Evolutionary conservation across 2,888 invertebrate genomes (phyloP).

Genomic region (Ichneumoninae sp.): DNA sequence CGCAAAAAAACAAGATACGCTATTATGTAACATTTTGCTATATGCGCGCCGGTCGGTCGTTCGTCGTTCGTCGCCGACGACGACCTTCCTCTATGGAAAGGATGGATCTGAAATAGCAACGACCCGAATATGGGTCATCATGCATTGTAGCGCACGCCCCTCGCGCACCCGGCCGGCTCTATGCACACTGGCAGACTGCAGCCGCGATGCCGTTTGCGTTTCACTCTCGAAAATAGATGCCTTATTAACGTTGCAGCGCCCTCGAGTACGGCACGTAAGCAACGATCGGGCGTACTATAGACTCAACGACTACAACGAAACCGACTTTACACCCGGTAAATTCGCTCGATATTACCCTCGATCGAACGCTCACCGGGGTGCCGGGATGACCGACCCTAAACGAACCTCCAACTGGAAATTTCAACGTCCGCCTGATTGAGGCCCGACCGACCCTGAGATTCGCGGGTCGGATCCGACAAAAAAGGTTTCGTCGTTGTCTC

Average conservation of each 20-base stretch:
- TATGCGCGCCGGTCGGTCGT: constrained; percentile 40
- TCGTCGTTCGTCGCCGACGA: constrained; percentile 70
- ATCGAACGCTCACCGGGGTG: constrained; percentile 7
- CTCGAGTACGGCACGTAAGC: constrained; percentile 27
- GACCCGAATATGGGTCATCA: constrained; percentile 85
- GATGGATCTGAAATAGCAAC: constrained; percentile 85
- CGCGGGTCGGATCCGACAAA: too few relatives aligned
- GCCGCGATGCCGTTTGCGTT: constrained; percentile 70
- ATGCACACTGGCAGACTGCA: constrained; percentile 56
- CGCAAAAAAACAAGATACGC: constrained; percentile 73
- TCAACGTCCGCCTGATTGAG: too few relatives aligned
- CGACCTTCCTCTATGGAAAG: constrained; percentile 85
- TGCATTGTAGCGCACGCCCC: constrained; percentile 84
- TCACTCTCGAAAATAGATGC: constrained; percentile 81
- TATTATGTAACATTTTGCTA: constrained; percentile 76
- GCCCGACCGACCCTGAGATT: too few relatives aligned
- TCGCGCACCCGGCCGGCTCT: constrained; percentile 66
- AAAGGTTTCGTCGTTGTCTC: too few relatives aligned
- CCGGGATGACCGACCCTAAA: not conserved
- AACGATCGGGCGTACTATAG: constrained; percentile 13
- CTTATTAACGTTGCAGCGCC: constrained; percentile 75
- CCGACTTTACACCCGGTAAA: not conserved
- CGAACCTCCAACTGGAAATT: too few relatives aligned
- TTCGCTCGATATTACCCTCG: constrained; percentile 27
- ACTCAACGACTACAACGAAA: constrained; percentile 16